phyloP scores from a whole-genome alignment of 1,140 invertebrate species.

The Geopemphigus sp. region DNA sequence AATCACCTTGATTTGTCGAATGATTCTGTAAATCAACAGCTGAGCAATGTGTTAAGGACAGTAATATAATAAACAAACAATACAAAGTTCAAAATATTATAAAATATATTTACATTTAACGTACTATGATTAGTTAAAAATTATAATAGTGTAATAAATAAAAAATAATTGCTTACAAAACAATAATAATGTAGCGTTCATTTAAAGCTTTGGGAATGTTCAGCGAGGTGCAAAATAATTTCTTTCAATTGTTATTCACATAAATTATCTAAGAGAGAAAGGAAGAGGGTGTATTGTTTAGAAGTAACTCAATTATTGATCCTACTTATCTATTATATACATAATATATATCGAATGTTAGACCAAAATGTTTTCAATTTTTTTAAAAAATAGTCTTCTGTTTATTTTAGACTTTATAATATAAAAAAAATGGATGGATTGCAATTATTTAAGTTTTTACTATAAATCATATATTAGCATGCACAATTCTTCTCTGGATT shows the following conservation, averaged over 20 bases:
- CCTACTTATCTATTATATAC: background rate
- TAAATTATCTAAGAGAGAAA: background rate
- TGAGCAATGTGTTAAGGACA: conserved; percentile 54
- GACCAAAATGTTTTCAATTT: background rate
- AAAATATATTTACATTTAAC: conserved; percentile 50
- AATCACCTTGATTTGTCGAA: conserved; percentile 67
- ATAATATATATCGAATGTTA: background rate
- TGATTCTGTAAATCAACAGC: conserved; percentile 77
- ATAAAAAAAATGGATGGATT: conserved; percentile 35
- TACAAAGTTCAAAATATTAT: conserved; percentile 49
- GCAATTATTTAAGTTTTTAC: conserved; percentile 8
- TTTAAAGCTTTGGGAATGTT: conserved; percentile 31
- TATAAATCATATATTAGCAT: conserved; percentile 64
- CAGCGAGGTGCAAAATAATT: conserved; percentile 25
- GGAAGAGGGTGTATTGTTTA: background rate
- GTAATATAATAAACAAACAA: conserved; percentile 10
- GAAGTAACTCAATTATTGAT: background rate
- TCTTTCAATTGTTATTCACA: background rate
- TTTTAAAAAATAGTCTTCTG: background rate
- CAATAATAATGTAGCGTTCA: conserved; percentile 48
- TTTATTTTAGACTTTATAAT: conserved; percentile 18
- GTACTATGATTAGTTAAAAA: conserved; percentile 42
- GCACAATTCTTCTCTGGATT: conserved; percentile 84
- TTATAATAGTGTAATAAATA: conserved; percentile 49
- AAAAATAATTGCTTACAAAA: conserved; percentile 50